Percentiles rank a stretch among this genome's conserved stretches.
Conservation (phyloP, 2,888 invertebrate genomes). For the Amphipoea lucens region DNA sequence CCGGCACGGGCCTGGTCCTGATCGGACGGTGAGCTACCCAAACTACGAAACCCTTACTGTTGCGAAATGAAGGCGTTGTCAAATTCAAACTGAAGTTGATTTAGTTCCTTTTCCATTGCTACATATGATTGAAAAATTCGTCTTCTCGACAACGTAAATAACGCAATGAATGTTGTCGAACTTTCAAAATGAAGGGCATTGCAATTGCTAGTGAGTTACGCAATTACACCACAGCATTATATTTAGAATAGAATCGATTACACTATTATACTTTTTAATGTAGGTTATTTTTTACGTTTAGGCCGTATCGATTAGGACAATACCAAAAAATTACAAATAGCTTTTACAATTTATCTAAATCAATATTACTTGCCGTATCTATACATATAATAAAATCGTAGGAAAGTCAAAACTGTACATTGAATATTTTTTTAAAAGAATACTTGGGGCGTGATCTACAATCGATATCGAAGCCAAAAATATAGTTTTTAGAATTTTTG, state of each 20-base stretch:
- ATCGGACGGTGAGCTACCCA: too few species aligned
- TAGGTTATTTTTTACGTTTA: too few species aligned
- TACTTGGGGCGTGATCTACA: too few species aligned
- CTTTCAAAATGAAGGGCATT: background rate
- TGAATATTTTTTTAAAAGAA: too few species aligned
- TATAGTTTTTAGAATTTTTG: too few species aligned
- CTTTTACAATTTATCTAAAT: background rate
- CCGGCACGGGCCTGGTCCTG: too few species aligned
- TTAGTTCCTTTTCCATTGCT: background rate
- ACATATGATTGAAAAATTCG: background rate
- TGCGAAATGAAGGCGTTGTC: background rate
- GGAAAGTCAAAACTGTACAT: too few species aligned
- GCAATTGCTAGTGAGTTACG: background rate
- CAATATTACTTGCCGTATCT: background rate
- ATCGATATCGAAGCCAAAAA: too few species aligned
- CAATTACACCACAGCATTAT: background rate
- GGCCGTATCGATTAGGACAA: background rate
- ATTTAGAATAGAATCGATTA: background rate
- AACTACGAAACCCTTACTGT: background rate
- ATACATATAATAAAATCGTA: too few species aligned
- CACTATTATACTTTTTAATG: background rate
- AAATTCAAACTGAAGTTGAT: background rate
- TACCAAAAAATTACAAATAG: background rate
- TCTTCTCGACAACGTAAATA: background rate
- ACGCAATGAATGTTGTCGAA: background rate